Base-by-base conservation (phyloP, 2,797 vertebrate species). In the Hylomyscus alleni region DNA sequence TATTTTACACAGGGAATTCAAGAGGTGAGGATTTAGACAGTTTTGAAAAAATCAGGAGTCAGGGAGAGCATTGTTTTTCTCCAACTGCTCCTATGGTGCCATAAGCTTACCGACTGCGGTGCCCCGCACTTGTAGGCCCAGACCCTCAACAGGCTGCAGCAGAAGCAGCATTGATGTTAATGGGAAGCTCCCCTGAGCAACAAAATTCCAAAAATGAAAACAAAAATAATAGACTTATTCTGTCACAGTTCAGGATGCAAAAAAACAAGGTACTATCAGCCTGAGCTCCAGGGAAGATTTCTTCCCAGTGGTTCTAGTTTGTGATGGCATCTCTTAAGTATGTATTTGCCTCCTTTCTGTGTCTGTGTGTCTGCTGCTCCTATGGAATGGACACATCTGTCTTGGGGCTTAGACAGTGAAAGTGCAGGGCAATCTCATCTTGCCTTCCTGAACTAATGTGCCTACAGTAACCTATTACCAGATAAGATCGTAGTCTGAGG, bases 151-250 rank as follows among this genome's bases (percentile, higher is more conserved):
- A 44, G 78, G n/a, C 44, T 54, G 24, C 73, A 81, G 47, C 58
- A 76, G 34, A 26, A 31, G n/a, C 11, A 50, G 29, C 40, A 7
- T 14, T 73, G 47, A 22, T 26, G 4, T 60, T 37, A 54, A n/a
- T 22, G n/a, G 56, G 12, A 92, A 37, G 26, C 72, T 50, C 24
- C 15, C 81, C 56, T 76, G 24, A 47, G 34, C 44, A 62, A 50
- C 80, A 60, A 24, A 73, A n/a, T 37, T n/a, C 54, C 52, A 44
- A 72, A 73, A 47, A 17, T 60, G 58, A 26, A 62, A 75, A 94
- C 83, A 92, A 93, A 87, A 92, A 65, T 44, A 56, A 52, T 44
- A 86, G 67, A 89, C 69, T 31, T 65, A 24, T 54, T 95, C 15
- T 87, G 19, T 60, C 76, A 77, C 15, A 69, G 22, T 69, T 87